Evolutionary conservation across 2,113 vertebrate species (phyloP).

Genomic region (Craseonycteris thonglongyai): DNA sequence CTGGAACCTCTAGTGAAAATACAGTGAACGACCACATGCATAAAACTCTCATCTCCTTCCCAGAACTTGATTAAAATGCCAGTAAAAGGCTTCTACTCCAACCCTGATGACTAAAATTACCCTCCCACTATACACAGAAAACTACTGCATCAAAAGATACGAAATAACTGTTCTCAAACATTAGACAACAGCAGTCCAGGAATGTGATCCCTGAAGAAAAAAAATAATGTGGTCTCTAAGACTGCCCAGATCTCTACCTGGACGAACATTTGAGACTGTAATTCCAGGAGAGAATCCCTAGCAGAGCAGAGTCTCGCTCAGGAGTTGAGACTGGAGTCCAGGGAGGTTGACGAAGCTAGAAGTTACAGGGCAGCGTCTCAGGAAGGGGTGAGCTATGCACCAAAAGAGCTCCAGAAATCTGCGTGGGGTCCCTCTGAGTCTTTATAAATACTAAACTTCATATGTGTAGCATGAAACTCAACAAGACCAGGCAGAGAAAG

Average conservation of each 20-base stretch:
- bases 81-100: background rate
- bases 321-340: background rate
- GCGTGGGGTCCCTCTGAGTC: background rate
- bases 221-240: background rate
- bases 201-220: background rate
- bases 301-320: background rate
- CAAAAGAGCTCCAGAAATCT: background rate
- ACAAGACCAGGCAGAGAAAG: background rate
- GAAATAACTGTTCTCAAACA: constrained; percentile 12
- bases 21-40: background rate
- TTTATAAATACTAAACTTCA: background rate
- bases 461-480: background rate
- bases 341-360: background rate
- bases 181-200: background rate
- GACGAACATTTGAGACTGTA: background rate
- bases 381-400: background rate
- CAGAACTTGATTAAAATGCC: constrained; percentile 20
- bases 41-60: background rate
- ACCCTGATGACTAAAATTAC: background rate
- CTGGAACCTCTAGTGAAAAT: background rate
- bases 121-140: background rate
- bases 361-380: background rate
- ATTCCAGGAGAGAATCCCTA: background rate
- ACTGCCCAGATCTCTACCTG: background rate
- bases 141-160: background rate